These are phyloP conservation scores for Corythornis leucogaster DNA, from an alignment of 2,797 vertebrate genomes.

Conservation along the genomic window DNA sequence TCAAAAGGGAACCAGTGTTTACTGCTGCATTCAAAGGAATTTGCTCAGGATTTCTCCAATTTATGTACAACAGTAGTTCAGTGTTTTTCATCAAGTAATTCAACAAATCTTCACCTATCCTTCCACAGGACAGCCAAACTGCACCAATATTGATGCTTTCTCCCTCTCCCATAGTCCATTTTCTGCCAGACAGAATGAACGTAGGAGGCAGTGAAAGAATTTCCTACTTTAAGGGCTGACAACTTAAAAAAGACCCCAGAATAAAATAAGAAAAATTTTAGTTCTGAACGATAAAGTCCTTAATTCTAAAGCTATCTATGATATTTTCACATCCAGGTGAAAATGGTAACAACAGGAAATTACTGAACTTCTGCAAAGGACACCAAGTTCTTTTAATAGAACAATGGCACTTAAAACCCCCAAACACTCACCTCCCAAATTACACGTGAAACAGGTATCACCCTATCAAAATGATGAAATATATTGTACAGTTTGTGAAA, in stretches of 20 bases:
- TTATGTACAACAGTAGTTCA: not conserved
- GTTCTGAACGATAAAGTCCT: not conserved
- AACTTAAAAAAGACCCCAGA: not conserved
- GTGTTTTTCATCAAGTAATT: not conserved
- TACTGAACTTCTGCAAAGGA: not conserved
- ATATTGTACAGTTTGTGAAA: not conserved
- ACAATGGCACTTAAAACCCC: not conserved
- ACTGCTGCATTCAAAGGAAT: not conserved
- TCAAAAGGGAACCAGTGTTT: not conserved
- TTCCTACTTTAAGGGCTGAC: slow-evolving; percentile 17
- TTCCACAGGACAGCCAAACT: not conserved
- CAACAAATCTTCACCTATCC: not conserved
- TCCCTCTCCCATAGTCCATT: not conserved
- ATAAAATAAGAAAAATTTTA: not conserved
- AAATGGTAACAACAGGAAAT: not conserved
- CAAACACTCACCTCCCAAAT: not conserved
- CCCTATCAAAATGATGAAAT: not conserved
- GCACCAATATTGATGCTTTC: not conserved
- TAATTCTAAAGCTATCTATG: not conserved
- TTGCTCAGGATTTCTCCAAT: not conserved
- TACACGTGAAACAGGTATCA: not conserved
- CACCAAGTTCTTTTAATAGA: not conserved
- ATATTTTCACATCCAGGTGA: not conserved
- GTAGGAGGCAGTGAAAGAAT: not conserved
- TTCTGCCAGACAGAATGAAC: not conserved